A percentile compares a stretch with the other conserved stretches of the same genome.
Conservation (phyloP, 2,113 vertebrate species). For the Aspiorhynchus laticeps region DNA sequence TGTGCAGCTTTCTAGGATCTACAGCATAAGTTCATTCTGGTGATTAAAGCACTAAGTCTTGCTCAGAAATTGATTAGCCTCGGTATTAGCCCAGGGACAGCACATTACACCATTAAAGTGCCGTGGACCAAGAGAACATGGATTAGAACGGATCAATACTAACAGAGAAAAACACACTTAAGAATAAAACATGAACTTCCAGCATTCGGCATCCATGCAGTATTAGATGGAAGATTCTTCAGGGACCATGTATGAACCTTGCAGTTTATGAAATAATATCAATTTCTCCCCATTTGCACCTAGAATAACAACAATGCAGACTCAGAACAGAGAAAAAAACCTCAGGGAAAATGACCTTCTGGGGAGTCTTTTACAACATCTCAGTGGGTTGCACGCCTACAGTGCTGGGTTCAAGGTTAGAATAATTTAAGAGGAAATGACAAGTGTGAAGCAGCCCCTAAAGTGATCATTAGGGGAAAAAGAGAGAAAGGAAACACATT, state of each 20-base stretch:
- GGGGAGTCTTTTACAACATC: constrained; percentile 5
- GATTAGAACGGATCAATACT: constrained; percentile 25
- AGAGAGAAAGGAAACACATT: constrained; percentile 7
- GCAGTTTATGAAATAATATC: neutral
- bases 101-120: neutral
- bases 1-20: constrained; percentile 4
- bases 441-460: constrained; percentile 14
- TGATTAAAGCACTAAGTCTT: constrained; percentile 7
- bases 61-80: constrained; percentile 30
- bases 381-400: neutral
- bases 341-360: constrained; percentile 1
- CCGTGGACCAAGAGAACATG: neutral
- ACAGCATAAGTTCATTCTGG: neutral
- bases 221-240: neutral
- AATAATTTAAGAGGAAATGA: constrained; percentile 38
- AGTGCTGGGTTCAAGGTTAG: constrained; percentile 34
- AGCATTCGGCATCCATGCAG: neutral
- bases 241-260: neutral
- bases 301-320: neutral
- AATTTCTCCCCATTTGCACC: neutral
- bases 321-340: neutral
- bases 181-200: constrained; percentile 22
- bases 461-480: constrained; percentile 31
- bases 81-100: neutral
- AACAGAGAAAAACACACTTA: constrained; percentile 14